Evolutionary conservation across 2,797 vertebrate genomes (phyloP).

Genomic region (Mus minutoides): DNA sequence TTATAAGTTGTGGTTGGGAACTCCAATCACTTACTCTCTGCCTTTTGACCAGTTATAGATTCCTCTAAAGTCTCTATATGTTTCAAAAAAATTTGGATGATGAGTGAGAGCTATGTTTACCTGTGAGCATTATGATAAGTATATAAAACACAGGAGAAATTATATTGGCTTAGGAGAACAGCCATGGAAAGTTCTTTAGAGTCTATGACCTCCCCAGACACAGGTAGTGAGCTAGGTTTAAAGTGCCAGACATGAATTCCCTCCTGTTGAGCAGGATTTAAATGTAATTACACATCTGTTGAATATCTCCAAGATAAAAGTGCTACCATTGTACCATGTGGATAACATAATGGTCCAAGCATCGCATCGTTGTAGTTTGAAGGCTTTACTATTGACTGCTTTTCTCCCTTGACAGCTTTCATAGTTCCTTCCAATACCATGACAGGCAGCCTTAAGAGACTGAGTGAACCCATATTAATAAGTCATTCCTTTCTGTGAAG

Average conservation of each 20-base stretch:
- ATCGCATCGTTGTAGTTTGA: not conserved
- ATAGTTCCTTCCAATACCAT: not conserved
- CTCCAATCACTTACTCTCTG: not conserved
- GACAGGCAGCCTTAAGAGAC: not conserved
- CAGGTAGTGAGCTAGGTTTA: not conserved
- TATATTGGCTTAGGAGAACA: not conserved
- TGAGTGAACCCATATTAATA: not conserved
- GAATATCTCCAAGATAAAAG: not conserved
- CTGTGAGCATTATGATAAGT: too few species aligned
- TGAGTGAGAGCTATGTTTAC: not conserved
- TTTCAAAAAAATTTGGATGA: not conserved
- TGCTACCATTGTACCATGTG: not conserved
- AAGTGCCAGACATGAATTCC: not conserved
- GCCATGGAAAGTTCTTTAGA: not conserved
- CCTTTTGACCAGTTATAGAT: not conserved
- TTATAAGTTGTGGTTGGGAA: not conserved
- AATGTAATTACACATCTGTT: not conserved
- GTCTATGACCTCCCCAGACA: not conserved
- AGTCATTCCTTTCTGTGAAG: slow-evolving; percentile 6
- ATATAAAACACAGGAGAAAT: not conserved
- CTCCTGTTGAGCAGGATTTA: not conserved
- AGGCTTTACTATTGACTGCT: not conserved
- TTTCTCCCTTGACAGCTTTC: not conserved
- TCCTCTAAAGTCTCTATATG: not conserved
- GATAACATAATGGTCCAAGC: not conserved